These are phyloP conservation scores for Diachasmimorpha longicaudata DNA, from an alignment of 1,140 invertebrate species.

Conservation along the genomic window DNA sequence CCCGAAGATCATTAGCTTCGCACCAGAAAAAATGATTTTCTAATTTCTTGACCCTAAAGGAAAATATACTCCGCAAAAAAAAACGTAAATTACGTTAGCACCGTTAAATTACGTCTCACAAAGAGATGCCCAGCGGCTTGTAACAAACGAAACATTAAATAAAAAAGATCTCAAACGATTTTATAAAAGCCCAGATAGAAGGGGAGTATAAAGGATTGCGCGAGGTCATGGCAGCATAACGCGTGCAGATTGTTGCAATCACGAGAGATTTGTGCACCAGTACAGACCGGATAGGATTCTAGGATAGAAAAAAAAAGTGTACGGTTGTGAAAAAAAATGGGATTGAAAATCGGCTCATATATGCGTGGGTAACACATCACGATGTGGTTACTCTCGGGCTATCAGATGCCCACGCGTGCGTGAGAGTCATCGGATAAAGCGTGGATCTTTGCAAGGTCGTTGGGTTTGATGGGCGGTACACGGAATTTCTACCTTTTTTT, in stretches of 20 bases:
- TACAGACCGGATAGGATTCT: not conserved
- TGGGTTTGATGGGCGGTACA: not conserved
- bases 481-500: conserved; percentile 1
- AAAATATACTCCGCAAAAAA: no score
- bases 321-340: not conserved
- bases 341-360: conserved; percentile 9
- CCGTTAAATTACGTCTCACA: no score
- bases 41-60: no score
- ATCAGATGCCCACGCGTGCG: conserved; percentile 19
- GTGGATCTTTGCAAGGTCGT: not conserved
- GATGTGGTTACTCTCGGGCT: not conserved
- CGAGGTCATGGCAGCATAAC: conserved; percentile 23
- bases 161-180: not conserved
- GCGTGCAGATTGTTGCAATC: conserved; percentile 14
- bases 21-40: no score
- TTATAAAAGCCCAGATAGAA: not conserved
- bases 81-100: no score
- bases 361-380: conserved; percentile 15
- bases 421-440: conserved; percentile 13
- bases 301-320: conserved; percentile 9
- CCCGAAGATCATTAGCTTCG: no score
- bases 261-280: not conserved
- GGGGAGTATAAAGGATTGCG: conserved; percentile 15
- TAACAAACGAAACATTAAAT: conserved; percentile 1
- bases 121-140: not conserved